Conservation (phyloP, 2,113 vertebrate species). For the Cebidichthys violaceus region DNA sequence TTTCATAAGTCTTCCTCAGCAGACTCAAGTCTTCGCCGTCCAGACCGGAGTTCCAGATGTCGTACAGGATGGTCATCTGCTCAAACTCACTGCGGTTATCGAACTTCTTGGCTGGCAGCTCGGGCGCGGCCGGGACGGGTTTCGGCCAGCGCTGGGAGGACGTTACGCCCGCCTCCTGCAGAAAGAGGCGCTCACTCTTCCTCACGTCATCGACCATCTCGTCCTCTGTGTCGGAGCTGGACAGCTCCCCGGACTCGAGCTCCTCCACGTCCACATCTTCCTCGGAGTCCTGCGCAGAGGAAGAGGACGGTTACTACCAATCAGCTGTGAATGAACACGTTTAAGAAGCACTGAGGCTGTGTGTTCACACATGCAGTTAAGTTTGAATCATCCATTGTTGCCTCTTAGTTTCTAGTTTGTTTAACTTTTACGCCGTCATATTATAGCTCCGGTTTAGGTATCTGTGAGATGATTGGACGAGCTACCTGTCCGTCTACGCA, state of each 20-base stretch:
- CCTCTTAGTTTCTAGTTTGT: neutral
- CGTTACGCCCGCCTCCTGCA: slow-evolving; percentile 82
- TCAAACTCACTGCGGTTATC: slow-evolving; percentile 92
- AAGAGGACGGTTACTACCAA: neutral
- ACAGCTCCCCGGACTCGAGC: slow-evolving; percentile 85
- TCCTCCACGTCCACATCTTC: slow-evolving; percentile 86
- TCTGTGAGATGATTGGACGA: neutral
- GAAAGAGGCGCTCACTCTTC: slow-evolving; percentile 85
- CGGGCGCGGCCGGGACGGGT: slow-evolving; percentile 47
- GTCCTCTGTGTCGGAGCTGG: slow-evolving; percentile 83
- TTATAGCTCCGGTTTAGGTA: neutral
- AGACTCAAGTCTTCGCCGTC: slow-evolving; percentile 90
- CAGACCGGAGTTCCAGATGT: slow-evolving; percentile 94
- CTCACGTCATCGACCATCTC: slow-evolving; percentile 82
- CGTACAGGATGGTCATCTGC: slow-evolving; percentile 96
- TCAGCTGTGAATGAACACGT: neutral
- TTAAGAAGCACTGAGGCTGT: neutral
- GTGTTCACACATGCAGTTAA: neutral
- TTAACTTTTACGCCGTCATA: neutral
- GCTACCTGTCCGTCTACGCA: no score
- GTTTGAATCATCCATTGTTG: neutral
- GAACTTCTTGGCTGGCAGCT: slow-evolving; percentile 51
- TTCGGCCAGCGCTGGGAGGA: slow-evolving; percentile 69
- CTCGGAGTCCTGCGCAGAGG: slow-evolving; percentile 72
- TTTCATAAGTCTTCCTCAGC: slow-evolving; percentile 89